Base-by-base conservation (phyloP, 1,140 invertebrate genomes). In the Pseudomyrmex gracilis region DNA sequence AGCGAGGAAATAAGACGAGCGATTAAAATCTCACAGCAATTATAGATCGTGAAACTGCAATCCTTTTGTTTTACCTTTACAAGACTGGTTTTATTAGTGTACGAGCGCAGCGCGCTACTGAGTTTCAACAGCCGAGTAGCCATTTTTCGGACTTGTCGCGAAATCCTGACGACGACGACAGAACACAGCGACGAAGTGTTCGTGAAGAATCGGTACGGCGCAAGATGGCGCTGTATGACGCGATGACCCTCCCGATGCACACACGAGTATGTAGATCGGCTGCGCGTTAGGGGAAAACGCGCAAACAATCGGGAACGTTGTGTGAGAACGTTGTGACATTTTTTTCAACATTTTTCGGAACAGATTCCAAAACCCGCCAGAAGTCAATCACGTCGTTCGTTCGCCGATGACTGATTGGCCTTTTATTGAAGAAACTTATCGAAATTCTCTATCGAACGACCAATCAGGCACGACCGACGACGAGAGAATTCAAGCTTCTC, bases 111-210 rank as follows among this genome's bases (percentile, higher is more conserved):
- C 15, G 90, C 90, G 57, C 91, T 90, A 57, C 92, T 90, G 77
- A 95, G 89, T 86, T 83, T 93, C 61, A 95, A 82, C 85, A 95
- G 80, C 92, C 93, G 93, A 85, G 93, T 94, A 91, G 94, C 94
- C 94, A 94, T 94, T 93, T 93, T 94, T 87, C 51, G 49, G 20
- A 85, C 55, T 82, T 60, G 43, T 68, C 64, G 51, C 34, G 22
- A 24, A 9, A 60, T 47, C 15, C 58, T 47, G 45, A 64, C 45
- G n/a, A 61, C n/a, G 17, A 61, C 57, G 49, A 2, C n/a, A 22
- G 43, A 45, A 9, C 34, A 71, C 51, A 24, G 22, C 4, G 17
- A 24, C 4, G 17, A 24, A 45, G 12, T 43, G 53, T 1, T 34
- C 8, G n/a, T n/a, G n/a, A 71, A 43, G 15, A 34, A 20, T 13